Evolutionary conservation across 2,113 vertebrate species (phyloP).

Genomic region (Ictidomys tridecemlineatus): DNA sequence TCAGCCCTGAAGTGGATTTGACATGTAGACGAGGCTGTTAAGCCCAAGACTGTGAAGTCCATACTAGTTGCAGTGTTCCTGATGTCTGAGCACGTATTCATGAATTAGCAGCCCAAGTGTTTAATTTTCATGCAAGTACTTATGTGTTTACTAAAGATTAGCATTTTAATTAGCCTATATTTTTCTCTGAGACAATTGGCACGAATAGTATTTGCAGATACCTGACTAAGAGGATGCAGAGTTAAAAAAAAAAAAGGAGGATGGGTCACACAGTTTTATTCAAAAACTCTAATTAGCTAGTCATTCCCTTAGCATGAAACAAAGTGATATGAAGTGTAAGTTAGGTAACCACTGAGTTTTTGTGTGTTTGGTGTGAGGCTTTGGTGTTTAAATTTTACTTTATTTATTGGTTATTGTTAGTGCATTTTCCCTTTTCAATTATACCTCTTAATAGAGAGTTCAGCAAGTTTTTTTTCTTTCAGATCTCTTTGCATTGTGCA

Average conservation of each 20-base stretch:
- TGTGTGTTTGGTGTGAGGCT: neutral
- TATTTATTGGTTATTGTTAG: slow-evolving; percentile 50
- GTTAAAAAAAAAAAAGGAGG: neutral
- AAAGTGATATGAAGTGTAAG: slow-evolving; percentile 51
- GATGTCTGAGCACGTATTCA: slow-evolving; percentile 77
- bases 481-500: neutral
- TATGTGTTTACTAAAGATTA: slow-evolving; percentile 79
- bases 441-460: slow-evolving; percentile 12
- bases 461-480: slow-evolving; percentile 60
- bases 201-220: slow-evolving; percentile 73
- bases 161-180: slow-evolving; percentile 78
- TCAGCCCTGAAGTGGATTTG: slow-evolving; percentile 79
- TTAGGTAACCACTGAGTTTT: slow-evolving; percentile 58
- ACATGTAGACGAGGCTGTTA: slow-evolving; percentile 77
- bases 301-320: slow-evolving; percentile 62
- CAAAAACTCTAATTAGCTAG: slow-evolving; percentile 64
- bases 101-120: slow-evolving; percentile 70
- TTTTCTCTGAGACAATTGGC: slow-evolving; percentile 71
- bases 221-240: slow-evolving; percentile 67
- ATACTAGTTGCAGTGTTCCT: slow-evolving; percentile 76
- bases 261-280: slow-evolving; percentile 64
- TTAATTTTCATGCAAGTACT: slow-evolving; percentile 81
- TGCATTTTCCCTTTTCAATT: slow-evolving; percentile 37
- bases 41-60: slow-evolving; percentile 73
- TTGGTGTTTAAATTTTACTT: slow-evolving; percentile 32